A percentile compares a stretch with the other conserved stretches of the same genome.
Conservation (phyloP, 2,888 invertebrate species). For the Hyppa rectilinea region DNA sequence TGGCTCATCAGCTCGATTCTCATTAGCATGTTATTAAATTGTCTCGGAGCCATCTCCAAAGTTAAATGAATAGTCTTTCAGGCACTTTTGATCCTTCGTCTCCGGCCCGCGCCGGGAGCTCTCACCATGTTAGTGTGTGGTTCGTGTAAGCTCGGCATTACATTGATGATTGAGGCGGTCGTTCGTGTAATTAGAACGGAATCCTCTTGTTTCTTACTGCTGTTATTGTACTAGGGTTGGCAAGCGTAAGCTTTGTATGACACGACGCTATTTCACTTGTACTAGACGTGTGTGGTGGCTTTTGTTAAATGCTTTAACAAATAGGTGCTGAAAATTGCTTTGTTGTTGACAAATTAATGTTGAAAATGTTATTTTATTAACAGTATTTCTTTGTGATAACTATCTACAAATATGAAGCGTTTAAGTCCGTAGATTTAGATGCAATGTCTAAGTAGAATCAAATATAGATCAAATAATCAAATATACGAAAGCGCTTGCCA, state of each 20-base stretch:
- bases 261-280: neutral
- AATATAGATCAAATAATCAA: neutral
- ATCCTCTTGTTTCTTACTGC: conserved; percentile 55
- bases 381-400: neutral
- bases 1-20: conserved; percentile 46
- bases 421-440: neutral
- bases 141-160: conserved; percentile 44
- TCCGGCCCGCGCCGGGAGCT: neutral
- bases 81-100: neutral
- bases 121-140: conserved; percentile 32
- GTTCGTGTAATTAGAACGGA: conserved; percentile 52
- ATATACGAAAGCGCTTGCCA: neutral
- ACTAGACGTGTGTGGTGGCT: too few relatives aligned
- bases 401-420: neutral
- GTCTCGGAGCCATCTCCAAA: conserved; percentile 23
- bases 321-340: neutral
- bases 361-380: neutral
- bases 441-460: neutral
- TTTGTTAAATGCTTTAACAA: neutral
- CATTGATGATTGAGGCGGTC: conserved; percentile 38
- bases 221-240: conserved; percentile 47
- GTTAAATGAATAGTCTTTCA: conserved; percentile 32
- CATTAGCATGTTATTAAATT: conserved; percentile 72
- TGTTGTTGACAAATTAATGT: neutral
- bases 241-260: neutral